Conservation (phyloP, 2,113 vertebrate genomes). For the Pyxicephalus adspersus region DNA sequence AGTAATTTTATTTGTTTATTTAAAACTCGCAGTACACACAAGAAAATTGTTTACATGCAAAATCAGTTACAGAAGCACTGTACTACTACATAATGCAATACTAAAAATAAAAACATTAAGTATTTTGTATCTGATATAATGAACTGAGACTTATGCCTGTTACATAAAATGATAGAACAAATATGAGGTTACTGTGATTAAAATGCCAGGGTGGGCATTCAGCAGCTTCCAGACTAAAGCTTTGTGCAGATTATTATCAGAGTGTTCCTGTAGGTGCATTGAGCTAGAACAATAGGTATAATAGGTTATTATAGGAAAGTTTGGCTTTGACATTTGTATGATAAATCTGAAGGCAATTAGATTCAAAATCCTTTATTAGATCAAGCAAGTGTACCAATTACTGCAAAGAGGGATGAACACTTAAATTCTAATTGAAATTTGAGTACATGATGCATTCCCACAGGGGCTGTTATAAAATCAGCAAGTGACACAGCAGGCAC, state of each 20-base stretch:
- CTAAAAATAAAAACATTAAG: too few relatives aligned
- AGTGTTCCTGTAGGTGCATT: slow-evolving; percentile 64
- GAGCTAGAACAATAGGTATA: slow-evolving; percentile 74
- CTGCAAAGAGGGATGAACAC: slow-evolving; percentile 66
- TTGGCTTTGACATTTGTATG: slow-evolving; percentile 75
- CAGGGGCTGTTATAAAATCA: slow-evolving; percentile 61
- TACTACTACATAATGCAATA: too few relatives aligned
- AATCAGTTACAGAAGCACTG: too few relatives aligned
- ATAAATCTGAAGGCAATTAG: slow-evolving; percentile 81
- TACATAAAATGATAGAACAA: slow-evolving; percentile 1
- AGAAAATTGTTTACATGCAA: too few relatives aligned
- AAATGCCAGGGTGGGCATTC: slow-evolving; percentile 30
- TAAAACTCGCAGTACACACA: too few relatives aligned
- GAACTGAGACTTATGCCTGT: neutral
- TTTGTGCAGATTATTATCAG: slow-evolving; percentile 67
- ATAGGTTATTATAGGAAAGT: slow-evolving; percentile 77
- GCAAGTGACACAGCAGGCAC: slow-evolving; percentile 51
- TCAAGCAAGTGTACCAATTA: slow-evolving; percentile 75
- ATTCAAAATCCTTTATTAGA: slow-evolving; percentile 77
- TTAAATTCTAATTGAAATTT: slow-evolving; percentile 77
- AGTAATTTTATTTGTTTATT: too few relatives aligned
- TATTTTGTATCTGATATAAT: neutral
- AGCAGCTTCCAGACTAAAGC: slow-evolving; percentile 62
- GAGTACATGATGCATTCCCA: slow-evolving; percentile 61
- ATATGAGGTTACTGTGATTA: neutral